phyloP scores from a whole-genome alignment of 1,140 invertebrate genomes.

The Mercenaria mercenaria region DNA sequence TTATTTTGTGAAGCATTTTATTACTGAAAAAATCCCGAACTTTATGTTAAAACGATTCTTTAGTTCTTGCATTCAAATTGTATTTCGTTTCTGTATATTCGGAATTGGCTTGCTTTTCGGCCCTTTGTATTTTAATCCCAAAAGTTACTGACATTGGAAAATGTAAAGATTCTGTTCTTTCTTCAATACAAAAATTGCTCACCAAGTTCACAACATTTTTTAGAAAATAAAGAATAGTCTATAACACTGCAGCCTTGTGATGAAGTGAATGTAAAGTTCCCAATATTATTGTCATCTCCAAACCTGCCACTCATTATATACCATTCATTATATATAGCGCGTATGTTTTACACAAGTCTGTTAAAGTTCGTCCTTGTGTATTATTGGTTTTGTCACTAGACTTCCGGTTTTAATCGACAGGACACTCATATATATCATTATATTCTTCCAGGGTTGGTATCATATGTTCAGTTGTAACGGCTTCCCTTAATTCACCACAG shows the following conservation, averaged over 20 bases:
- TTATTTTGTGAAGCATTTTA: background rate
- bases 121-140: background rate
- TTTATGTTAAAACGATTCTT: background rate
- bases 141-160: background rate
- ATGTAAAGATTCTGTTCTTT: background rate
- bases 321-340: too few species aligned
- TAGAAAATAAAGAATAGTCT: background rate
- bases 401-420: background rate
- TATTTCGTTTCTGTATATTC: background rate
- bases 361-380: background rate
- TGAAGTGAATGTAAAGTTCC: too few species aligned
- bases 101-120: background rate
- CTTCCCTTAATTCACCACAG: background rate
- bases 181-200: background rate
- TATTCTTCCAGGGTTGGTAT: background rate
- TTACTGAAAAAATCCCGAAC: background rate
- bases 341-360: too few species aligned
- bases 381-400: background rate
- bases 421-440: background rate
- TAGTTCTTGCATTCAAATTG: too few species aligned
- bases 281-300: too few species aligned
- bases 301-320: too few species aligned
- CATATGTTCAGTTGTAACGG: background rate
- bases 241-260: background rate
- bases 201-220: background rate